phyloP scores from a whole-genome alignment of 2,113 vertebrate species.

The Xiphophorus hellerii region DNA sequence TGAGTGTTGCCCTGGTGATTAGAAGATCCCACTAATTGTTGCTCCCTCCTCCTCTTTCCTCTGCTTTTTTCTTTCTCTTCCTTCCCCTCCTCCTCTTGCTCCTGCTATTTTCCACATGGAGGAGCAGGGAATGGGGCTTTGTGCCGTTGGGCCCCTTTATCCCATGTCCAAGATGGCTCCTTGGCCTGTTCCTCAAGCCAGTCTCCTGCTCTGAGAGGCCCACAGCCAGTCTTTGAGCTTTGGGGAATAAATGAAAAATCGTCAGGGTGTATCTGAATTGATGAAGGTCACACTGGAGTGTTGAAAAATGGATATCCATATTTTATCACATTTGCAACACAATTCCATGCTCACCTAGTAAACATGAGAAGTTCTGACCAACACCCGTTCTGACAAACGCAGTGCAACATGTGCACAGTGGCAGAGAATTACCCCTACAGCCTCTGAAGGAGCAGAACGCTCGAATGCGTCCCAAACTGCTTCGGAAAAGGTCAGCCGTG shows the following conservation, averaged over 20 bases:
- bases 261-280: background rate
- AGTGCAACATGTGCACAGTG: conserved; percentile 65
- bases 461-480: conserved; percentile 70
- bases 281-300: conserved; percentile 33
- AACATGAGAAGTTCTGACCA: conserved; percentile 18
- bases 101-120: conserved; percentile 83
- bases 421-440: conserved; percentile 74
- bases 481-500: conserved; percentile 72
- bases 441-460: conserved; percentile 65
- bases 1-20: conserved; percentile 81
- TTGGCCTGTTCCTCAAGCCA: conserved; percentile 52
- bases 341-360: conserved; percentile 30
- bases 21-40: conserved; percentile 82
- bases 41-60: conserved; percentile 64
- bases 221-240: conserved; percentile 38
- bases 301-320: conserved; percentile 33
- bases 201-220: conserved; percentile 10
- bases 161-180: conserved; percentile 74
- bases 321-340: conserved; percentile 43
- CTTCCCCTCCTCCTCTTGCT: conserved; percentile 69
- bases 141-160: conserved; percentile 68
- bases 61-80: conserved; percentile 55
- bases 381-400: conserved; percentile 39
- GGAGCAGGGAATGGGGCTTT: conserved; percentile 80
- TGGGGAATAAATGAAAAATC: conserved; percentile 8